Evolutionary conservation across 2,797 vertebrate genomes (phyloP), one percentile per base, ranked within the genome.

Genomic region (Peromyscus eremicus): DNA sequence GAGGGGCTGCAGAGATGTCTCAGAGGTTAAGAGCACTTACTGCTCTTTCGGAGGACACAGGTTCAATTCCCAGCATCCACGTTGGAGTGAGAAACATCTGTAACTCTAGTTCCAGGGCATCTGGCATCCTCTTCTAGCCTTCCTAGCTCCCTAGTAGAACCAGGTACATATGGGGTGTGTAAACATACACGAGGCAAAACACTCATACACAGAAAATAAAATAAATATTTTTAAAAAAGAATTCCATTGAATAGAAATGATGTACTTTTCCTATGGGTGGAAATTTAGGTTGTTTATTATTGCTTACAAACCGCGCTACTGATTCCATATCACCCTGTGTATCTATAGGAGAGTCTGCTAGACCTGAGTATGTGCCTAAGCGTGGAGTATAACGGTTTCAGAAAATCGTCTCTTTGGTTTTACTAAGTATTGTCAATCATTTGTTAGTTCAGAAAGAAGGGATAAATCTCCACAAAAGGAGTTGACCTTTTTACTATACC

Each of bases 391-490:
- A 60, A 60, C 23, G 11, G 4, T 70, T 79, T 37, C 14, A 92
- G 81, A 49, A 55, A 95, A 83, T 89, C 40, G 3, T 40, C 52
- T 75, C 68, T 91, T 52, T 37, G 73, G 11, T 25, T 92, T 94
- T 62, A 68, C 34, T 57, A 77, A 93, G 77, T 43, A 25, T 68
- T 87, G 80, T 64, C 86, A 77, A 86, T 62, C 34, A 40, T 91
- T 40, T 43, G 66, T 80, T 91, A 52, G n/a, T 84, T 46, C 5
- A 34, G 60, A 37, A 81, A 82, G 29, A 77, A 76, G 27, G 11
- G 66, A 79, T 43, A 91, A 95, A 19, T 29, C n/a, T 27, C 12
- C 43, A 66, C 34, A 46, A 80, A 88, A 81, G 88, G 88, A 94
- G 16, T 49, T 64, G 37, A 84, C 21, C 4, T 32, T 77, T 94